Percentiles rank a stretch among this genome's conserved stretches.
These are phyloP conservation scores for Psettodes erumei DNA, from an alignment of 2,113 vertebrate species.

Conservation along the genomic window DNA sequence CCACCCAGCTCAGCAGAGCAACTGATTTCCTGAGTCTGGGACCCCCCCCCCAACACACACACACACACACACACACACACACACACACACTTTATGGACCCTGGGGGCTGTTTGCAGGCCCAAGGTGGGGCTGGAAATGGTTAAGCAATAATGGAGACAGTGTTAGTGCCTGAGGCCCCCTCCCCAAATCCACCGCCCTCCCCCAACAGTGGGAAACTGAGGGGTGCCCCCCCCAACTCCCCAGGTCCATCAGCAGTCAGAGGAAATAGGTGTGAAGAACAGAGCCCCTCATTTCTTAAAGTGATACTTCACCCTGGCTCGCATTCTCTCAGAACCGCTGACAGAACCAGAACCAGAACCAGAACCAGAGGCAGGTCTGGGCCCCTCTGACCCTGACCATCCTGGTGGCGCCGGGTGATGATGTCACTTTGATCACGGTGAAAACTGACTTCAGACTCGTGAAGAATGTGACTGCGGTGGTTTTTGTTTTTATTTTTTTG, in stretches of 20 bases:
- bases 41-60: too few relatives aligned
- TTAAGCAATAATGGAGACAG: conserved; percentile 73
- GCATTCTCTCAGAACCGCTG: too few relatives aligned
- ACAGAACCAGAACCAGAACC: too few relatives aligned
- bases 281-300: conserved; percentile 25
- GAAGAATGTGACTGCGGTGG: too few relatives aligned
- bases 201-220: conserved; percentile 41
- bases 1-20: conserved; percentile 45
- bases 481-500: too few relatives aligned
- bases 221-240: conserved; percentile 26
- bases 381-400: too few relatives aligned
- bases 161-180: conserved; percentile 60
- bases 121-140: conserved; percentile 68
- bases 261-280: conserved; percentile 54
- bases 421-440: too few relatives aligned
- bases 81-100: conserved; percentile 53
- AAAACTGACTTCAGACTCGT: too few relatives aligned
- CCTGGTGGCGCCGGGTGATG: too few relatives aligned
- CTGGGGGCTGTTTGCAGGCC: conserved; percentile 53
- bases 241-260: conserved; percentile 36
- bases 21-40: conserved; percentile 60
- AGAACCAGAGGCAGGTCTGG: too few relatives aligned
- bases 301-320: not conserved
- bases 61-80: too few relatives aligned
- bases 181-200: conserved; percentile 24